Evolutionary conservation across 1,140 invertebrate genomes (phyloP), one percentile per base, ranked within the genome.

Genomic region (Drosophila nigromelanica): DNA sequence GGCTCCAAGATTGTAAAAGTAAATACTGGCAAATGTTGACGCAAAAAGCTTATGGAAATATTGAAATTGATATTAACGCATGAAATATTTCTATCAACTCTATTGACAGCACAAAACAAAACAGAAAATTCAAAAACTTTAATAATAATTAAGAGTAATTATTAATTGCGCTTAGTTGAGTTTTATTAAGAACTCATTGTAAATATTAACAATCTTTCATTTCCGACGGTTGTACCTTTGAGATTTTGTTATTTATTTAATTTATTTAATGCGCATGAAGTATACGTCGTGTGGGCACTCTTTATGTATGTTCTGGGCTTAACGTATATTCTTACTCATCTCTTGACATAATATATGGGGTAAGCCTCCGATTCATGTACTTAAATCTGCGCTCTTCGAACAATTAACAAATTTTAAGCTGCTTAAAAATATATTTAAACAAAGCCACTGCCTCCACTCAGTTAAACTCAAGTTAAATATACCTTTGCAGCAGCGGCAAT

Each of bases 391-490:
- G 37, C 47, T 21, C 73, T 81, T 76, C 43, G 73, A 47, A 51
- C 60, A 81, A 87, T 86, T 81, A 76, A 43, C 54, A 82, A 73
- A 50, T 78, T 87, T 82, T 76, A 82, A 82, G 82, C 82, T 27
- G 75, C 67, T 76, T 81, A 61, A 50, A 54, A 63, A 54, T 18
- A 66, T 71, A 15, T 30, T 50, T 59, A 24, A 24, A 52, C 69
- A 66, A 33, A 21, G 14, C 24, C 15, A 11, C 18, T 37, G 21
- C 18, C 45, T 12, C 21, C 7, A n/a, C 12, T 21, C 60, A 40
- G 33, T 39, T 21, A 0, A 47, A 58, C 18, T 1, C 18, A 18
- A 18, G n/a, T 51, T 54, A 18, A 56, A 76, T 72, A 76, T 64
- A 52, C 77, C 69, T 73, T 54, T 70, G 64, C 64, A 61, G 50